Evolutionary conservation across 2,113 vertebrate species (phyloP).

Genomic region (Prochilodus magdalenae): DNA sequence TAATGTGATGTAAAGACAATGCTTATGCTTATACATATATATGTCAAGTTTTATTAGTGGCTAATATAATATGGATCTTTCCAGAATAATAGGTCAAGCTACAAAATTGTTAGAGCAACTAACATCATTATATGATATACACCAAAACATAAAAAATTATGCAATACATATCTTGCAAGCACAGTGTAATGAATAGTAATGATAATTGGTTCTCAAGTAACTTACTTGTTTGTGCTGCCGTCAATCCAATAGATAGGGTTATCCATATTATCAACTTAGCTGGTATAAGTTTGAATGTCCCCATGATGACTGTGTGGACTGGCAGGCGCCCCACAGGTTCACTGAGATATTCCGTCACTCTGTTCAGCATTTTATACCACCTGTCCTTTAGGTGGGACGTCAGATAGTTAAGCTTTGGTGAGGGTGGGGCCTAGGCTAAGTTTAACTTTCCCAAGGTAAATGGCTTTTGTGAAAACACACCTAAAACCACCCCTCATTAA

Average conservation of each 20-base stretch:
- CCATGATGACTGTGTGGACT: slow-evolving; percentile 51
- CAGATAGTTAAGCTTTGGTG: slow-evolving; percentile 10
- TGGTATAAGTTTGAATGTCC: slow-evolving; percentile 16
- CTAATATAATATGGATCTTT: too few relatives aligned
- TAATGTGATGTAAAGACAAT: too few relatives aligned
- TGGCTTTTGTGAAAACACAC: not conserved
- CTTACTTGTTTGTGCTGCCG: slow-evolving; percentile 53
- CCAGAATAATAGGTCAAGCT: too few relatives aligned
- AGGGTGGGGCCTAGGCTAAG: slow-evolving; percentile 45
- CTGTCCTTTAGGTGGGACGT: slow-evolving; percentile 31
- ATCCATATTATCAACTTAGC: slow-evolving; percentile 37
- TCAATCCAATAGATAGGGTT: slow-evolving; percentile 7
- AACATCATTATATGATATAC: too few relatives aligned
- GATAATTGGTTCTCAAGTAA: not conserved
- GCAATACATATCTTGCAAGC: too few relatives aligned
- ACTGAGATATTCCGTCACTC: slow-evolving; percentile 9
- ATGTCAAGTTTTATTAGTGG: too few relatives aligned
- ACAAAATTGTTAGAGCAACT: too few relatives aligned
- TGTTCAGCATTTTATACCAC: slow-evolving; percentile 53
- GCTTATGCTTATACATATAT: too few relatives aligned
- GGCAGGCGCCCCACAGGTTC: slow-evolving; percentile 21
- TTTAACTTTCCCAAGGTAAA: slow-evolving; percentile 40
- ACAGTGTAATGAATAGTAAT: not conserved
- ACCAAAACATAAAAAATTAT: too few relatives aligned
- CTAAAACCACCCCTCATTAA: not conserved